These are phyloP conservation scores for Pseudomugil tenellus DNA, from an alignment of 2,797 vertebrate species.

Conservation along the genomic window DNA sequence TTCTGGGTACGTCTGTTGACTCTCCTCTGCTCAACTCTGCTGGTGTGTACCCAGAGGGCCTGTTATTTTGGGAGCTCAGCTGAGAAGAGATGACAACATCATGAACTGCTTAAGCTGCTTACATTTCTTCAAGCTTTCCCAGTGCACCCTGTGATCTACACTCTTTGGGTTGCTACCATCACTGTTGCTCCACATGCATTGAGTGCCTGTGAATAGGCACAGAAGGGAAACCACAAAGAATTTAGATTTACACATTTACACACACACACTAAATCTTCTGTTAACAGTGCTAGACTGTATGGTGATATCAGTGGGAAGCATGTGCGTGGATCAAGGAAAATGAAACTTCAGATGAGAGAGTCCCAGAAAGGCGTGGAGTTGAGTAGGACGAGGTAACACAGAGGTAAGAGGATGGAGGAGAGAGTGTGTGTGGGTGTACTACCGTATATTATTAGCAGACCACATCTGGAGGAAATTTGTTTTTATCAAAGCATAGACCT, in stretches of 20 bases:
- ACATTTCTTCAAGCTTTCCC: conserved; percentile 76
- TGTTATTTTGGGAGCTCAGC: conserved; percentile 82
- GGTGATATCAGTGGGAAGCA: conserved; percentile 23
- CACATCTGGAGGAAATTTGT: neutral
- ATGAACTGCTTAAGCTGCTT: conserved; percentile 78
- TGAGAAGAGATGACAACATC: conserved; percentile 81
- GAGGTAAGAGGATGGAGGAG: conserved; percentile 1
- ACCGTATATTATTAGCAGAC: neutral
- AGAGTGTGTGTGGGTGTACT: neutral
- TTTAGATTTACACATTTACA: conserved; percentile 12
- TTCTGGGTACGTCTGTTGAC: conserved; percentile 75
- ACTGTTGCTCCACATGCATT: conserved; percentile 43
- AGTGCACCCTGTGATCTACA: conserved; percentile 66
- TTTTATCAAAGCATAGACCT: neutral
- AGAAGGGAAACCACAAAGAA: conserved; percentile 6
- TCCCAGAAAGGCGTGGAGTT: conserved; percentile 13
- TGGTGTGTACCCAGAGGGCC: conserved; percentile 72
- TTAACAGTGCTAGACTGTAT: neutral
- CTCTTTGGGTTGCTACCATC: conserved; percentile 48
- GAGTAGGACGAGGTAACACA: conserved; percentile 9
- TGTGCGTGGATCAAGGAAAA: conserved; percentile 18
- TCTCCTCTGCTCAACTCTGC: conserved; percentile 67
- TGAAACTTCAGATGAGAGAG: conserved; percentile 36
- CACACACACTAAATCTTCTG: neutral
- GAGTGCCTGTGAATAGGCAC: conserved; percentile 32